Evolutionary conservation across 2,797 vertebrate species (phyloP), one percentile per base, ranked within the genome.

Genomic region (Gorsachius magnificus): DNA sequence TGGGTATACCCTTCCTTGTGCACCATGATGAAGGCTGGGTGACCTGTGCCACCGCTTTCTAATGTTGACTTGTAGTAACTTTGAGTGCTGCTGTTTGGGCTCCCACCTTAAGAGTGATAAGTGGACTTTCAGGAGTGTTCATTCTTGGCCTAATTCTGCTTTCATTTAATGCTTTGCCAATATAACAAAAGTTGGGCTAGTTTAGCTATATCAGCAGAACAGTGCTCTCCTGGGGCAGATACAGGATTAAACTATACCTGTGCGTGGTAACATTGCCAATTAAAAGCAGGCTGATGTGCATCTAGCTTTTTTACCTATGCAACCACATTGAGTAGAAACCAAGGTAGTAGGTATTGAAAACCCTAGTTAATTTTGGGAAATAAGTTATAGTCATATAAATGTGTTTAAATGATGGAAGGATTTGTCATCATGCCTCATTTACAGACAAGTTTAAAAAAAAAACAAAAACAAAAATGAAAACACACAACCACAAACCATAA

Each of bases 1-100:
- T 13, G 22, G 26, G 13, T 74, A n/a, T n/a, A 48, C 0, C 0
- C 12, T 58, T 79, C 41, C 48, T 21, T 8, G 10, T 4, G 31
- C 22, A 15, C 11, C 0, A 7, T 31, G 21, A 8, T 5, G 13
- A 38, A 54, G 5, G 29, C 53, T 51, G 86, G 60, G 41, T 41
- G 85, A 38, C 0, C 0, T 10, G 45, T 45, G 66, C 56, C 21
- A 8, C 19, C 14, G 3, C 33, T 50, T 50, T 33, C 65, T 9
- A 0, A 1, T 16, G 31, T 54, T 68, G 24, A 64, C 50, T 58
- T 7, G 3, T 38, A 5, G 31, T 48, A 72, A 61, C 53, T 60
- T 36, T 0, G 2, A 36, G 45, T 20, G 48, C 45, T 60, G 2
- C 4, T 38, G 64, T 58, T 43, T 36, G 45, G n/a, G 54, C 8